phyloP scores from a whole-genome alignment of 2,888 invertebrate genomes.

The Acronicta alni region DNA sequence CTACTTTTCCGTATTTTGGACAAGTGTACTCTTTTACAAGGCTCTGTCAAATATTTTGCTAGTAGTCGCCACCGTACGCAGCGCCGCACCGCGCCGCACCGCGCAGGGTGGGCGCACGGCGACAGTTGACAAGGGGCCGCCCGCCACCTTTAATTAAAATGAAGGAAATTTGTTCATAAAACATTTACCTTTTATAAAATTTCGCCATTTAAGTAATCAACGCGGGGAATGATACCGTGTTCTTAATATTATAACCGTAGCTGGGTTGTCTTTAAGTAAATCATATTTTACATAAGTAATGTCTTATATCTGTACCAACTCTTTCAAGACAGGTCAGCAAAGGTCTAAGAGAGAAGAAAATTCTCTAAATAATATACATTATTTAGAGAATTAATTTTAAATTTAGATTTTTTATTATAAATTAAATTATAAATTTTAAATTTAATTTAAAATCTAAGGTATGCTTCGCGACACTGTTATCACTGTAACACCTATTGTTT shows the following conservation, averaged over 20 bases:
- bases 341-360: no score
- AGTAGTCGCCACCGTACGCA: slow-evolving; percentile 33
- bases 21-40: slow-evolving; percentile 42
- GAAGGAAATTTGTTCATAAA: slow-evolving; percentile 49
- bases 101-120: slow-evolving; percentile 17
- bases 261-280: slow-evolving; percentile 10
- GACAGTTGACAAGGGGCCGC: slow-evolving; percentile 34
- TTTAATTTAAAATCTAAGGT: no score
- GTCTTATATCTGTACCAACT: no score
- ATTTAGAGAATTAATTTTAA: no score
- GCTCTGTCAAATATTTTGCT: slow-evolving; percentile 57
- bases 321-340: no score
- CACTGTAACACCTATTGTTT: no score
- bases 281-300: slow-evolving; percentile 17
- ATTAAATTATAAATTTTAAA: no score
- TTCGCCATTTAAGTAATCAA: slow-evolving; percentile 45
- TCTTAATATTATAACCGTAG: slow-evolving; percentile 17
- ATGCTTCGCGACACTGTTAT: no score
- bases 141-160: slow-evolving; percentile 47
- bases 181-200: slow-evolving; percentile 53
- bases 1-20: slow-evolving; percentile 34
- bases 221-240: slow-evolving; percentile 31
- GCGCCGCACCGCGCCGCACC: slow-evolving; percentile 9
- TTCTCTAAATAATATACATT: no score
- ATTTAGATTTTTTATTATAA: no score